Percentiles rank a stretch among this genome's conserved stretches.
phyloP scores from a whole-genome alignment of 2,888 invertebrate genomes.

The Thymelicus acteon region DNA sequence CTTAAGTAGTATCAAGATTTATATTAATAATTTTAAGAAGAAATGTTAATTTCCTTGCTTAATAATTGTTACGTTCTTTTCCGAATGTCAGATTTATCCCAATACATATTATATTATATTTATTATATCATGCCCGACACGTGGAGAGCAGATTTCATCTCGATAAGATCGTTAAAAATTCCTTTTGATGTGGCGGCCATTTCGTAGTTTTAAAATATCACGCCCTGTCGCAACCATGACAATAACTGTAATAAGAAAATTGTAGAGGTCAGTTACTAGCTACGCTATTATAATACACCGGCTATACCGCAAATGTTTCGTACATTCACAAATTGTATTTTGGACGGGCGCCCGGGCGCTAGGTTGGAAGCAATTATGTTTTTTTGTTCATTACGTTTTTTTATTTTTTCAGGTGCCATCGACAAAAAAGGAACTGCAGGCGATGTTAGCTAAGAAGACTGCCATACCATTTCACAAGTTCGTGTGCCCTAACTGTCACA shows the following conservation, averaged over 20 bases:
- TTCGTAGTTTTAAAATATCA: not conserved
- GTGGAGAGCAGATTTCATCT: no score
- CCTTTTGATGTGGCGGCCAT: not conserved
- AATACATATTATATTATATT: no score
- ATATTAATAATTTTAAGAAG: no score
- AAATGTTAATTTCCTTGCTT: no score
- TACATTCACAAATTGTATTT: slow-evolving; percentile 19
- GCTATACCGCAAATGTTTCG: no score
- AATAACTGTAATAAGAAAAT: not conserved
- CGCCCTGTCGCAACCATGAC: no score
- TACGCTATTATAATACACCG: not conserved
- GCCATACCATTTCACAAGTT: slow-evolving; percentile 97
- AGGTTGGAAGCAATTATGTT: slow-evolving; percentile 17
- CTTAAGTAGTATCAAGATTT: no score
- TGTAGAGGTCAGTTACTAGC: slow-evolving; percentile 9
- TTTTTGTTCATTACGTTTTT: not conserved
- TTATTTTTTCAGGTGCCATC: slow-evolving; percentile 85
- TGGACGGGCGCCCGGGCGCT: slow-evolving; percentile 15
- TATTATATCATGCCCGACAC: no score
- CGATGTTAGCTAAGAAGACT: slow-evolving; percentile 90
- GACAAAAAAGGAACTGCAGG: slow-evolving; percentile 89
- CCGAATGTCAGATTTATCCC: no score
- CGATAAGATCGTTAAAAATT: no score
- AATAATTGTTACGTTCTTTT: no score
- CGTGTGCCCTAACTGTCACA: slow-evolving; percentile 95